Evolutionary conservation across 2,113 vertebrate genomes (phyloP), one percentile per base, ranked within the genome.

Genomic region (Salvelinus sp.): DNA sequence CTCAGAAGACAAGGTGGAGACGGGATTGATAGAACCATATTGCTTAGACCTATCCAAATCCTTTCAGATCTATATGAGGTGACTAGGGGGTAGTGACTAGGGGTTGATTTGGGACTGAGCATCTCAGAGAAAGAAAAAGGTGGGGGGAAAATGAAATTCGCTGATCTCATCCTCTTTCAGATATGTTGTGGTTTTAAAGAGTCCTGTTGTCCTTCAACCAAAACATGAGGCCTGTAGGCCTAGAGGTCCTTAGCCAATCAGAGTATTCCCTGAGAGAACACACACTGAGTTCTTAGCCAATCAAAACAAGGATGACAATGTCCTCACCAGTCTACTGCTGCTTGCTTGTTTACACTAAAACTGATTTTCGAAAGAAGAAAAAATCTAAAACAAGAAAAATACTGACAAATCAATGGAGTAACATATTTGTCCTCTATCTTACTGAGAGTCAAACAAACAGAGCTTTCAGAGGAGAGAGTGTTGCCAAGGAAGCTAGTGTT

Each of bases 91-190:
- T 20, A 23, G 14, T 54, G 75, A 58, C 72, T 18, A 70, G 64
- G 65, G 65, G 75, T 18, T 76, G 58, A 70, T 79, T 70, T 76
- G 65, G 72, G 57, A 7, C 10, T 22, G 69, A 74, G 75, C 65
- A 20, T 70, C 66, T 73, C 14, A 67, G 66, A 57, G 50, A 71
- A 64, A 60, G 47, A 73, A 79, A 68, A 74, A 73, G 16, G 71
- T 79, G 66, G 38, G 9, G 48, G 79, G 30, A 73, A 82, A 69
- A 67, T 47, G 7, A 78, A 28, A 70, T 83, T 79, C 30, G 81
- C 83, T 88, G 88, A 92, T 96, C 96, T 98, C 91, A 94, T 97
- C 96, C 96, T 98, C 95, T 94, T 97, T 97, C 95, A 95, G 93
- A 89, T 70, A 73, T 62, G 18, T 62, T 57, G 13, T 22, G n/a